Percentiles rank a stretch among this genome's conserved stretches.
These are phyloP conservation scores for Phyllopteryx taeniolatus DNA, from an alignment of 2,113 vertebrate genomes.

Conservation along the genomic window DNA sequence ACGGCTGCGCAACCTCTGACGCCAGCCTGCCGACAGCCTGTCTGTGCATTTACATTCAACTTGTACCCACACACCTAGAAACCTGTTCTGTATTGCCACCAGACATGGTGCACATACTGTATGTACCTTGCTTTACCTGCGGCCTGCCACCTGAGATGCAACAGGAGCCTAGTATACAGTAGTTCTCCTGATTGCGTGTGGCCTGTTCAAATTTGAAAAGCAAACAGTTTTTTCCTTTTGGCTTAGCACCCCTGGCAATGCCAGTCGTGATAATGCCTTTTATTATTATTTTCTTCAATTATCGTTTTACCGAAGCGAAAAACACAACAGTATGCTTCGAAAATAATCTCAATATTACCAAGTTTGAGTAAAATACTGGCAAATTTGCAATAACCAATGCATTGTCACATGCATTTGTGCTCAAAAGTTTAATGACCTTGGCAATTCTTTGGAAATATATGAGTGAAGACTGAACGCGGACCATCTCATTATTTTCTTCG, in stretches of 20 bases:
- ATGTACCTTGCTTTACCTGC: not conserved
- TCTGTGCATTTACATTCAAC: slow-evolving; percentile 71
- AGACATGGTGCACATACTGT: not conserved
- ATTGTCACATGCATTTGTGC: too few relatives aligned
- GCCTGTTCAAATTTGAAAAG: not conserved
- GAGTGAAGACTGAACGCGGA: not conserved
- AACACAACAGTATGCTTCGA: too few relatives aligned
- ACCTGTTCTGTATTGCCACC: not conserved
- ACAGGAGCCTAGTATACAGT: not conserved
- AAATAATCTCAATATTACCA: too few relatives aligned
- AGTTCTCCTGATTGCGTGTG: not conserved
- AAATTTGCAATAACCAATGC: too few relatives aligned
- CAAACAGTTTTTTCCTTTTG: not conserved
- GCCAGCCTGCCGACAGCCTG: slow-evolving; percentile 70
- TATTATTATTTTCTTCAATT: too few relatives aligned
- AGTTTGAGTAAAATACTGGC: too few relatives aligned
- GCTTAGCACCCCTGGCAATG: not conserved
- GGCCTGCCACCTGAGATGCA: not conserved
- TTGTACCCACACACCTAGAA: not conserved
- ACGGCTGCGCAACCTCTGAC: slow-evolving; percentile 76
- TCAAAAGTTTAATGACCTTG: not conserved
- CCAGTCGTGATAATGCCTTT: not conserved
- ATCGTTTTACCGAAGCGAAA: too few relatives aligned
- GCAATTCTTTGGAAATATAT: not conserved
- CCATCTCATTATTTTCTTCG: not conserved